A percentile compares a stretch with the other conserved stretches of the same genome.
Evolutionary conservation across 2,797 vertebrate genomes (phyloP).

Genomic region (Discoglossus pictus): DNA sequence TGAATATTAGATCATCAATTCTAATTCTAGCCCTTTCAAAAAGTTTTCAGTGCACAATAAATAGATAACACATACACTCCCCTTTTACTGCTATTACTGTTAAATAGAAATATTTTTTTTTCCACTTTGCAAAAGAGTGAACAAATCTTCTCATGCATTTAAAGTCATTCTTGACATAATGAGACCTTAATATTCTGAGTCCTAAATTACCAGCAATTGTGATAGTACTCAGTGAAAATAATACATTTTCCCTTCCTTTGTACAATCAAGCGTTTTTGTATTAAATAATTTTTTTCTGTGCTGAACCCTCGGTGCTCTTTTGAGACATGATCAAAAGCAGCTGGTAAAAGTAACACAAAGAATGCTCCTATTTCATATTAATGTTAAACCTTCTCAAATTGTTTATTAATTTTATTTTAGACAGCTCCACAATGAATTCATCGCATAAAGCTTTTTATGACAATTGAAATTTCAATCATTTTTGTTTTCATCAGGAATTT

Average conservation of each 20-base stretch:
- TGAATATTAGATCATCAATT: conserved; percentile 5
- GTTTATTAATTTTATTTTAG: conserved; percentile 26
- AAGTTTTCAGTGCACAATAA: conserved; percentile 2
- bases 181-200: conserved; percentile 42
- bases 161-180: conserved; percentile 41
- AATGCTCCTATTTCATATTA: conserved; percentile 12
- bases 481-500: conserved; percentile 20
- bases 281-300: conserved; percentile 11
- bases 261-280: conserved; percentile 43
- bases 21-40: not conserved
- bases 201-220: conserved; percentile 45
- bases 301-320: conserved; percentile 21
- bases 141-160: conserved; percentile 44
- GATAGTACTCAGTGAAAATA: conserved; percentile 28
- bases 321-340: conserved; percentile 27
- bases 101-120: conserved; percentile 2
- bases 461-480: conserved; percentile 6
- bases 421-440: conserved; percentile 3
- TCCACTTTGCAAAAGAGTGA: conserved; percentile 26
- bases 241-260: conserved; percentile 43
- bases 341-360: conserved; percentile 27
- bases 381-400: conserved; percentile 19
- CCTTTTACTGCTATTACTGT: conserved; percentile 4
- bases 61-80: conserved; percentile 26
- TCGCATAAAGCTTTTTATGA: conserved; percentile 1